A percentile compares a stretch with the other conserved stretches of the same genome.
Evolutionary conservation across 2,797 vertebrate genomes (phyloP).

Genomic region (Ptychadena robeensis): DNA sequence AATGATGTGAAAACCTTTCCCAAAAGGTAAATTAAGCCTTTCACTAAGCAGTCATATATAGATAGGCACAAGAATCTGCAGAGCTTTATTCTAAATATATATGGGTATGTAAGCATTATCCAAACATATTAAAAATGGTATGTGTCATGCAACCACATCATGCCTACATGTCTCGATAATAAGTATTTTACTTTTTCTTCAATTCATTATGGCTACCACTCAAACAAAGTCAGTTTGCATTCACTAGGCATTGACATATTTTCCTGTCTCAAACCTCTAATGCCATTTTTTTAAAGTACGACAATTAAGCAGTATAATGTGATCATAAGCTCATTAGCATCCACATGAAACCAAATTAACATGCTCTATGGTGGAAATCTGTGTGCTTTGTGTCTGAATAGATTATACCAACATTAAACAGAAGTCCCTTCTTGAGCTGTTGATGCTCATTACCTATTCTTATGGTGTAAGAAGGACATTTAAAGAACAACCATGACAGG

Average conservation of each 20-base stretch:
- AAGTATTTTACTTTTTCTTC: background rate
- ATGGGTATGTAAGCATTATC: background rate
- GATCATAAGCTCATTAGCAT: constrained; percentile 49
- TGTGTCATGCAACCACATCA: no score
- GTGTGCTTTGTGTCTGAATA: background rate
- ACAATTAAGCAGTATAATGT: constrained; percentile 55
- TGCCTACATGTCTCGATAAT: no score
- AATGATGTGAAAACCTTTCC: no score
- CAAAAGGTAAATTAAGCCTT: no score
- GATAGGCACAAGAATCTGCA: background rate
- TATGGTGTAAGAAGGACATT: constrained; percentile 5
- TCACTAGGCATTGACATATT: constrained; percentile 15
- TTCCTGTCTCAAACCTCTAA: constrained; percentile 18
- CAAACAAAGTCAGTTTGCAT: constrained; percentile 8
- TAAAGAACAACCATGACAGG: background rate
- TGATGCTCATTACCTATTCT: constrained; percentile 1
- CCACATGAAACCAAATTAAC: constrained; percentile 55
- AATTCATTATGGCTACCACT: background rate
- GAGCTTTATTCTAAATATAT: background rate
- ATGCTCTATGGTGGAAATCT: constrained; percentile 24
- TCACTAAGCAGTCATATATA: background rate
- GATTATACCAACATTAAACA: constrained; percentile 14
- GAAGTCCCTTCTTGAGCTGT: background rate
- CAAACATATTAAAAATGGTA: background rate
- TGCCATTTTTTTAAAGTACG: constrained; percentile 45